Conservation (phyloP, 37 sponge, comb jelly and placozoan species). For the Oscarella lobularis region DNA sequence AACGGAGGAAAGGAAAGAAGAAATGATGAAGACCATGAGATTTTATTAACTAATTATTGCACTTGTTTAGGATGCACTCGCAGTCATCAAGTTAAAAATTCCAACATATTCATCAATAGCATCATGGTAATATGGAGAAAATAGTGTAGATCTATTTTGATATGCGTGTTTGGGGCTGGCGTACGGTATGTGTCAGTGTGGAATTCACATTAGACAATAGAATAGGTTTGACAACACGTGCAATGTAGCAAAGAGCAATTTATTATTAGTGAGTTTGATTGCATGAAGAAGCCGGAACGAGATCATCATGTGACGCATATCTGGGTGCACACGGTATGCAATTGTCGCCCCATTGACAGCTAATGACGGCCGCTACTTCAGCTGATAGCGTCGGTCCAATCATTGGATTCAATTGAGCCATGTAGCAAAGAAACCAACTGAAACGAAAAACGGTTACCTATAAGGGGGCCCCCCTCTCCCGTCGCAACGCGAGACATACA, state of each 20-base stretch:
- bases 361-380: background rate
- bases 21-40: background rate
- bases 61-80: background rate
- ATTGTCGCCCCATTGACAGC: background rate
- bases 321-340: background rate
- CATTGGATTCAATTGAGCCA: background rate
- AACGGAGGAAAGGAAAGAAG: background rate
- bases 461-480: background rate
- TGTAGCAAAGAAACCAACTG: background rate
- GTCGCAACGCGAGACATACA: background rate
- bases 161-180: too few relatives aligned
- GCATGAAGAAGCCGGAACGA: too few relatives aligned
- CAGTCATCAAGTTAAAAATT: background rate
- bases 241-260: too few relatives aligned
- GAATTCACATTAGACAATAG: too few relatives aligned
- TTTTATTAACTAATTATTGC: background rate
- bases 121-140: background rate
- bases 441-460: too few relatives aligned
- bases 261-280: too few relatives aligned
- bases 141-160: background rate
- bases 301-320: too few relatives aligned
- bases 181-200: too few relatives aligned
- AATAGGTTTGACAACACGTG: too few relatives aligned
- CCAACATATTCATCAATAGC: background rate
- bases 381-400: background rate